These are phyloP conservation scores for Andrena fulva DNA, from an alignment of 2,888 invertebrate species.

Conservation along the genomic window DNA sequence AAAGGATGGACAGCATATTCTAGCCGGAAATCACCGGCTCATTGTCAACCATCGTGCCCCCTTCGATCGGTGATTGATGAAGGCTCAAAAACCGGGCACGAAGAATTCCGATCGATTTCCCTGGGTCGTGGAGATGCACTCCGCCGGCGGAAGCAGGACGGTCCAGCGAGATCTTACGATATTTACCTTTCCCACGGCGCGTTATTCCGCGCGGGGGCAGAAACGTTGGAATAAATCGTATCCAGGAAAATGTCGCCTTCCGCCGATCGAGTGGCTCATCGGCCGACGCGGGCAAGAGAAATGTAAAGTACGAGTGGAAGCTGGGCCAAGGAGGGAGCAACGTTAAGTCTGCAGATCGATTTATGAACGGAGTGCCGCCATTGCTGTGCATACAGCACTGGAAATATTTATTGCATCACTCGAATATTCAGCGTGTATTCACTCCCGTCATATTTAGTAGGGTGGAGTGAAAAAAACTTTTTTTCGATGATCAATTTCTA, in stretches of 20 bases:
- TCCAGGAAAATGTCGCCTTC: not conserved
- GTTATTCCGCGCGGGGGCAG: not conserved
- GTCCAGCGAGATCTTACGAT: not conserved
- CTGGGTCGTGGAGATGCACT: not conserved
- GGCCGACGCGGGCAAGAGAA: not conserved
- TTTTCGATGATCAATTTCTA: no score
- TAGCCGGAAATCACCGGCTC: constrained; percentile 30
- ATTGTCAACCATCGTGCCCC: constrained; percentile 37
- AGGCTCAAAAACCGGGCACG: constrained; percentile 6
- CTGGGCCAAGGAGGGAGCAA: not conserved
- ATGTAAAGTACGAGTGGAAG: not conserved
- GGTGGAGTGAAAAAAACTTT: no score
- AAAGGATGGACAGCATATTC: constrained; percentile 44
- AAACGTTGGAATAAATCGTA: constrained; percentile 5
- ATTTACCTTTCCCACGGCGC: constrained; percentile 2
- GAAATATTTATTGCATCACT: no score
- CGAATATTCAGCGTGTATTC: no score
- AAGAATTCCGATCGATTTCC: constrained; percentile 28
- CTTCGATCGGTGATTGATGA: constrained; percentile 57
- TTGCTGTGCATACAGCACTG: no score
- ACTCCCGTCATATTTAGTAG: no score
- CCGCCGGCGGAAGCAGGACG: not conserved
- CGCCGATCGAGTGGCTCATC: not conserved
- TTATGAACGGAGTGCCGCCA: not conserved
- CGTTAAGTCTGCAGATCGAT: no score